A percentile compares a stretch with the other conserved stretches of the same genome.
Conservation (phyloP, 2,113 vertebrate genomes). For the Proteles cristata region DNA sequence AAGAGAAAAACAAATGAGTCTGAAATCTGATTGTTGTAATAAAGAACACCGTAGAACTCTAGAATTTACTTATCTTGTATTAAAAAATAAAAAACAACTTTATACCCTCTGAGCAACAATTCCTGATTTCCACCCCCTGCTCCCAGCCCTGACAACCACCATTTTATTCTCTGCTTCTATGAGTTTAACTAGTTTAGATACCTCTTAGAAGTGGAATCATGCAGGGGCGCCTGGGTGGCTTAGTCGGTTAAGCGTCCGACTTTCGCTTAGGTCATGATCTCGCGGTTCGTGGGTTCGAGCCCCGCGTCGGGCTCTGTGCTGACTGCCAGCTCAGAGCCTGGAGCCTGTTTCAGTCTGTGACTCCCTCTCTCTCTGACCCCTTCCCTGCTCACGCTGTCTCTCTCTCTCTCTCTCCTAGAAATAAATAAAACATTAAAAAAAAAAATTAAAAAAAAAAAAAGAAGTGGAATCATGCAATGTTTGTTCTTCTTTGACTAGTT, state of each 20-base stretch:
- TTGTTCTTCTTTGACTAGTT: not conserved
- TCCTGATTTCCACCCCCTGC: not conserved
- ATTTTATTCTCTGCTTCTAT: not conserved
- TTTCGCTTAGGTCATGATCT: no score
- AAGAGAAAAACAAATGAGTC: not conserved
- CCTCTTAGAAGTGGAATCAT: not conserved
- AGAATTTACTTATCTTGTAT: not conserved
- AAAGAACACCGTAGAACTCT: slow-evolving; percentile 43
- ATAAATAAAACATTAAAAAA: no score
- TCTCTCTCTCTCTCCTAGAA: no score
- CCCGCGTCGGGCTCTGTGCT: no score
- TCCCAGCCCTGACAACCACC: not conserved
- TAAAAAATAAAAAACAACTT: not conserved
- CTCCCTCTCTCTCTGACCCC: no score
- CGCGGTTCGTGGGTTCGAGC: no score
- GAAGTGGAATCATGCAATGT: not conserved
- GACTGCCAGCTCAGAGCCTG: no score
- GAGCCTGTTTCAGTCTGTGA: no score
- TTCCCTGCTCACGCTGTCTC: no score
- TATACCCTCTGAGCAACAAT: not conserved
- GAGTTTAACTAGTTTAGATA: not conserved
- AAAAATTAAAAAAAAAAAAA: no score
- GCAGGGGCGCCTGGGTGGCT: no score
- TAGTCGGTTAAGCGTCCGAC: no score
- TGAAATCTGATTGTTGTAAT: not conserved